A percentile compares a stretch with the other conserved stretches of the same genome.
phyloP scores from a whole-genome alignment of 35 echinoderm and acorn worm genomes.

The Chiridota heheva region DNA sequence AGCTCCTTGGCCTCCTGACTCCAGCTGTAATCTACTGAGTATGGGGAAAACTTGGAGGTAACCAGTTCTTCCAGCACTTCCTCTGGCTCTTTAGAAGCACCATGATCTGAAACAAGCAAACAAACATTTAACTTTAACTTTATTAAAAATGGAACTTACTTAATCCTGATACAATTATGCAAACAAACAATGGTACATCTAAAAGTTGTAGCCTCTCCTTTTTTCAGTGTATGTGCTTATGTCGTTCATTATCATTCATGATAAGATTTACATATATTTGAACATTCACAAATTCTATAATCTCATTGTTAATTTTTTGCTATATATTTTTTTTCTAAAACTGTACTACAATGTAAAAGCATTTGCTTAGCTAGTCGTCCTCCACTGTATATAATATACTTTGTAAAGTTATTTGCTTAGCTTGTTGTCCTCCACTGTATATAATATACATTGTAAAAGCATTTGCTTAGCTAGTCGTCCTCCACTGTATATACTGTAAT shows the following conservation, averaged over 20 bases:
- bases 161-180: not conserved
- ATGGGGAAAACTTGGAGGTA: conserved; percentile 83
- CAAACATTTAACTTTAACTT: not conserved
- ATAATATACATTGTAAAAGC: too few relatives aligned
- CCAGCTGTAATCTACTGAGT: conserved; percentile 95
- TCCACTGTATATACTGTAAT: not conserved
- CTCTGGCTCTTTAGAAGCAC: conserved; percentile 70
- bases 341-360: too few relatives aligned
- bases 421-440: not conserved
- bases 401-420: not conserved
- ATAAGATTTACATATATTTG: not conserved
- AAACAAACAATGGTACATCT: not conserved
- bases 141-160: not conserved
- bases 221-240: not conserved
- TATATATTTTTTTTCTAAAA: too few relatives aligned
- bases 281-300: not conserved
- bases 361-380: too few relatives aligned
- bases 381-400: not conserved
- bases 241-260: not conserved
- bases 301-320: too few relatives aligned
- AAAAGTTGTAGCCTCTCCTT: not conserved
- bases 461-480: too few relatives aligned
- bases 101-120: conserved; percentile 66
- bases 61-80: conserved; percentile 83
- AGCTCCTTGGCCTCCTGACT: conserved; percentile 82